Evolutionary conservation across 2,797 vertebrate genomes (phyloP), one percentile per base, ranked within the genome.

Genomic region (Octomys mimax): DNA sequence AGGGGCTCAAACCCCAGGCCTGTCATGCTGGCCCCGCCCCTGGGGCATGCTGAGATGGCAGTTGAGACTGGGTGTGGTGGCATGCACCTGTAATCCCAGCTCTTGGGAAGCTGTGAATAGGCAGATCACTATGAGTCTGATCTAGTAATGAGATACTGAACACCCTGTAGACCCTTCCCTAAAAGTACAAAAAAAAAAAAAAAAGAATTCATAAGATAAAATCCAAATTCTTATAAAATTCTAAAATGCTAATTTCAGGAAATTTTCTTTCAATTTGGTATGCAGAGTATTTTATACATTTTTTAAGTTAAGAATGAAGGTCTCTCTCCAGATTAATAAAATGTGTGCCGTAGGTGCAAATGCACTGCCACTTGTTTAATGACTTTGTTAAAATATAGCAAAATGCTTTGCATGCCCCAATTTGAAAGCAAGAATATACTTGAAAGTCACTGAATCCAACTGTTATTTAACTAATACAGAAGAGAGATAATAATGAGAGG

Each of bases 381-480:
- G 31, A 19, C 10, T 46, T 78, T 73, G 73, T 54, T 87, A 77
- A 92, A 96, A 95, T 62, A 13, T 0, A 66, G 33, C 77, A 64
- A 89, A 79, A 61, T 66, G 24, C 22, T 84, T 96, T 81, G 87
- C 6, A 54, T 4, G 8, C 28, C 8, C 81, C 89, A 84, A 94
- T 71, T 71, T 80, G 73, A 87, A 93, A 86, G 16, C 42, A 88
- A 82, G 52, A 94, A 86, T 75, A 83, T 21, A 87, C 14, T 75
- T 92, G 39, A 18, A 96, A 89, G 61, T 92, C n/a, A 92, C 73
- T 87, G 91, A n/a, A 70, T 46, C 26, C 71, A 93, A 79, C 16
- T 81, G 66, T 19, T 83, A 84, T 22, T 83, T 80, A 96, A 81
- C 33, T 5, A 39, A 21, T 64, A 26, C 1, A 77, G 31, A 96